These are phyloP conservation scores for Mesorhabditis sp. DNA, from an alignment of 2,888 invertebrate genomes.

Conservation along the genomic window DNA sequence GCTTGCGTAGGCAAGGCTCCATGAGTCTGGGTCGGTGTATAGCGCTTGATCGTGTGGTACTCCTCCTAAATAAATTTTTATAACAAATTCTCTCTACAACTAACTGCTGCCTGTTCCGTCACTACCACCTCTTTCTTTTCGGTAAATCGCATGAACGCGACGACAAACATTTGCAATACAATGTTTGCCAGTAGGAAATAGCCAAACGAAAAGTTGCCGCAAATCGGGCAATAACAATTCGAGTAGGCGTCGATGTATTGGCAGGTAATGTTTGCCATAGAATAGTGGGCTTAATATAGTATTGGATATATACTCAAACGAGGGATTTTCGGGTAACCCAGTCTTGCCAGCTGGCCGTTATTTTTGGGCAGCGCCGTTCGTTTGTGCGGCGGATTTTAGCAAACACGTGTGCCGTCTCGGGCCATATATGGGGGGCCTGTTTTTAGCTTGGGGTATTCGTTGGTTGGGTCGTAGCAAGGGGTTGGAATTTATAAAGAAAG, in stretches of 20 bases:
- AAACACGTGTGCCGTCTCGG: too few relatives aligned
- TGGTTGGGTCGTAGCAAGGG: too few relatives aligned
- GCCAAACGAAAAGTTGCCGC: neutral
- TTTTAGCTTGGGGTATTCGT: too few relatives aligned
- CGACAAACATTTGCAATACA: neutral
- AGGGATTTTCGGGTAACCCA: too few relatives aligned
- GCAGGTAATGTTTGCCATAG: too few relatives aligned
- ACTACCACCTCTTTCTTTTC: neutral
- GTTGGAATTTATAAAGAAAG: too few relatives aligned
- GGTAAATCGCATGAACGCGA: neutral
- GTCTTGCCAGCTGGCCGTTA: too few relatives aligned
- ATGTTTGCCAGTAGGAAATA: neutral
- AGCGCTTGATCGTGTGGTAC: conserved; percentile 2
- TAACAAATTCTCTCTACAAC: neutral
- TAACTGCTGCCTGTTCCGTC: neutral
- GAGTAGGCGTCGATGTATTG: neutral
- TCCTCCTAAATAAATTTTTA: neutral
- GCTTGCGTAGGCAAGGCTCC: neutral
- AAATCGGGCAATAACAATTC: conserved; percentile 4
- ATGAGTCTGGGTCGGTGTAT: neutral
- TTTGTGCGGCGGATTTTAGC: too few relatives aligned
- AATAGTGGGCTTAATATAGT: too few relatives aligned
- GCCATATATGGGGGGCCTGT: too few relatives aligned
- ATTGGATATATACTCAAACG: too few relatives aligned
- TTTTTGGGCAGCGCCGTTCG: too few relatives aligned